phyloP scores from a whole-genome alignment of 2,888 invertebrate genomes.

The Neoascia interrupta region DNA sequence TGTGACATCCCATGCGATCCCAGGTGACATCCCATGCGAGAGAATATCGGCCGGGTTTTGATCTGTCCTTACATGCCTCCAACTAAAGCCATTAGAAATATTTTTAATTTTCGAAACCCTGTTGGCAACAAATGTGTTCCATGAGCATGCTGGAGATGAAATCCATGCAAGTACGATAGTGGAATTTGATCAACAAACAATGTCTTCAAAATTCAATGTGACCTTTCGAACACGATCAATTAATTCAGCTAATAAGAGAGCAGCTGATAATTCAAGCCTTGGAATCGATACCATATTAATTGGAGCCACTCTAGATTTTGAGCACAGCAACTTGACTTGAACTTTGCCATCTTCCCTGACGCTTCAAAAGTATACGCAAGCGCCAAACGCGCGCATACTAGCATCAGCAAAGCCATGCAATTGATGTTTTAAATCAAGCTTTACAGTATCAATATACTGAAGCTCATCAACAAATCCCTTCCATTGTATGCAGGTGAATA shows the following conservation, averaged over 20 bases:
- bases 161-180: not conserved
- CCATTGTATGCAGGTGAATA: not conserved
- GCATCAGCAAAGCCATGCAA: constrained; percentile 3
- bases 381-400: not conserved
- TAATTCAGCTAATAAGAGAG: not conserved
- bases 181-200: not conserved
- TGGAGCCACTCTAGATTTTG: not conserved
- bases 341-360: too few relatives aligned
- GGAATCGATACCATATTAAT: not conserved
- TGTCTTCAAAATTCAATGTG: too few relatives aligned
- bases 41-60: constrained; percentile 6
- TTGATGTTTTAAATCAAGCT: not conserved
- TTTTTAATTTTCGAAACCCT: not conserved
- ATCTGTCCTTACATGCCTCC: not conserved
- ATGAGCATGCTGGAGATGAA: not conserved
- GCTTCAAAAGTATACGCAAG: not conserved
- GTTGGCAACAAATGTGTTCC: not conserved
- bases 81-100: not conserved
- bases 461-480: not conserved
- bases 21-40: not conserved
- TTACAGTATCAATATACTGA: not conserved
- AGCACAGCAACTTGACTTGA: too few relatives aligned
- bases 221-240: not conserved
- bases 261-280: not conserved
- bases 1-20: too few relatives aligned